These are phyloP conservation scores for Zele albiditarsus DNA, from an alignment of 2,888 invertebrate genomes.

Conservation along the genomic window DNA sequence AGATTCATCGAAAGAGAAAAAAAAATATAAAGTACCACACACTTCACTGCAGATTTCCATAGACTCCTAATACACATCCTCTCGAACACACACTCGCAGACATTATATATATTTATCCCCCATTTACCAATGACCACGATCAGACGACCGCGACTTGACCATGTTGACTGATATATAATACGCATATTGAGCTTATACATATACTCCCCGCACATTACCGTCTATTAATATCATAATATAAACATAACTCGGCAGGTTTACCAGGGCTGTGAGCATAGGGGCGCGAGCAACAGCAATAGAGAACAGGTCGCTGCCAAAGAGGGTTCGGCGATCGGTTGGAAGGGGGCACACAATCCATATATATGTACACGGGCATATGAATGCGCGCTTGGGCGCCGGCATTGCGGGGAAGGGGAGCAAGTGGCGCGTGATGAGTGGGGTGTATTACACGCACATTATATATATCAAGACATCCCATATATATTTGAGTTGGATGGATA, in stretches of 20 bases:
- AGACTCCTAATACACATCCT: constrained; percentile 27
- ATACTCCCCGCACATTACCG: constrained; percentile 57
- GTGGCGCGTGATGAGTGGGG: constrained; percentile 71
- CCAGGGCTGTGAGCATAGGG: constrained; percentile 36
- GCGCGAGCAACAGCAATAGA: constrained; percentile 32
- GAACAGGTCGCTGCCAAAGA: constrained; percentile 30
- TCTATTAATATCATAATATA: constrained; percentile 72
- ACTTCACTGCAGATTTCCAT: constrained; percentile 47
- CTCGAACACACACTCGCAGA: background rate
- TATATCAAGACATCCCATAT: constrained; percentile 58
- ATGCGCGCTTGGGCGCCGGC: constrained; percentile 31
- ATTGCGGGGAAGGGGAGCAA: constrained; percentile 59
- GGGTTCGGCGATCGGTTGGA: constrained; percentile 43
- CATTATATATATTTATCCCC: constrained; percentile 20
- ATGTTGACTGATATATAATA: constrained; percentile 38
- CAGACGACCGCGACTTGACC: constrained; percentile 36
- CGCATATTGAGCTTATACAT: constrained; percentile 27
- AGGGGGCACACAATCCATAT: constrained; percentile 27
- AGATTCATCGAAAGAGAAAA: background rate
- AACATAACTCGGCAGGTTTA: constrained; percentile 65
- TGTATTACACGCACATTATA: constrained; percentile 66
- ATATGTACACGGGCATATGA: constrained; percentile 30
- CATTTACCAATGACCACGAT: constrained; percentile 13
- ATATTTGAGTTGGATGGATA: constrained; percentile 24
- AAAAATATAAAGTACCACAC: background rate